These are phyloP conservation scores for Eilema griseolum DNA, from an alignment of 2,888 invertebrate species.

Conservation along the genomic window DNA sequence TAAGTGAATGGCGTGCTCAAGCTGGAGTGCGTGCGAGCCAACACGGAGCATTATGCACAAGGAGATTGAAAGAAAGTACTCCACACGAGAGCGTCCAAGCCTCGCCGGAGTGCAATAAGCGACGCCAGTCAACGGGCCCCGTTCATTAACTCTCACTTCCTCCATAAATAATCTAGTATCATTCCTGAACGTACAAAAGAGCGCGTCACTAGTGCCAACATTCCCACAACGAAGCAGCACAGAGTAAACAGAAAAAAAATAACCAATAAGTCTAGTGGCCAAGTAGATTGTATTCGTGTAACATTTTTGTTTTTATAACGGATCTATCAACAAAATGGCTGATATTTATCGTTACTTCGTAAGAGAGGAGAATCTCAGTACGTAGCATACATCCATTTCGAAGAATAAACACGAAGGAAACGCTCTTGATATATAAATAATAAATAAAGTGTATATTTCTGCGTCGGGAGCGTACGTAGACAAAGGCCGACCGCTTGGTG, in stretches of 20 bases:
- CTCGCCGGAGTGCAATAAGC: constrained; percentile 81
- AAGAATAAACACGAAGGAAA: constrained; percentile 82
- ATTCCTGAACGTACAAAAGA: constrained; percentile 64
- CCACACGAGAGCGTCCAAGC: constrained; percentile 81
- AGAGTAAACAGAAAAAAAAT: constrained; percentile 69
- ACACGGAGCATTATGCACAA: constrained; percentile 83
- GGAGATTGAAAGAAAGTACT: constrained; percentile 84
- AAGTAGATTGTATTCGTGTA: constrained; percentile 65
- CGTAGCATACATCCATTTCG: constrained; percentile 80
- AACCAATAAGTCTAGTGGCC: constrained; percentile 66
- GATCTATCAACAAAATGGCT: constrained; percentile 71
- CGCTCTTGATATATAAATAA: constrained; percentile 84
- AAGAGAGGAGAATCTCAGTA: constrained; percentile 56
- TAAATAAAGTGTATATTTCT: constrained; percentile 83
- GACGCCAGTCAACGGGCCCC: constrained; percentile 76
- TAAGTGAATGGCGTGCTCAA: constrained; percentile 77
- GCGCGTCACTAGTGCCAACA: constrained; percentile 60
- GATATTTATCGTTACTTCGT: constrained; percentile 62
- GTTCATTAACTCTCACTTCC: constrained; percentile 82
- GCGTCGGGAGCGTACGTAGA: constrained; percentile 78
- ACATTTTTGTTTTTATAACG: constrained; percentile 72
- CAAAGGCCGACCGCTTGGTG: constrained; percentile 74
- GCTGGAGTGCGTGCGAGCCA: constrained; percentile 78
- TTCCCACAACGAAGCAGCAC: constrained; percentile 61
- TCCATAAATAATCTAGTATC: constrained; percentile 71